phyloP scores from a whole-genome alignment of 2,113 vertebrate genomes.

The Prunella fulvescens region DNA sequence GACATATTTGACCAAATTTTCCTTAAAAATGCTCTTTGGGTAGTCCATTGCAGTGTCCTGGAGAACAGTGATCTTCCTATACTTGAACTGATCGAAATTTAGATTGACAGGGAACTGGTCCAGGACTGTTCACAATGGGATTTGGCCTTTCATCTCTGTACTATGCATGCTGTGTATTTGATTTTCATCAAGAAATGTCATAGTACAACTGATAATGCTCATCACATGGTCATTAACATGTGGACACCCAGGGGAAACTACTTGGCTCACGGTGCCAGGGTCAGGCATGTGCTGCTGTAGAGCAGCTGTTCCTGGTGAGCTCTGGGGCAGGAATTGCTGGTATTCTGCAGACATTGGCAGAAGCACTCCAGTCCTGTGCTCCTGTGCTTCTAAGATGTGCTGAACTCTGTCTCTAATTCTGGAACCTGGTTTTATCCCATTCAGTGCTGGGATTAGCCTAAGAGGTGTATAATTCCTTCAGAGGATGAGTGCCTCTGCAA shows the following conservation, averaged over 20 bases:
- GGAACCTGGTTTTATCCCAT: neutral
- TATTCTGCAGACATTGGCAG: neutral
- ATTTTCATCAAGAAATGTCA: neutral
- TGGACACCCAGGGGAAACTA: neutral
- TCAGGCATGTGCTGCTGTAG: neutral
- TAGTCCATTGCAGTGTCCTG: neutral
- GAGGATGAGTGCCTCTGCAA: neutral
- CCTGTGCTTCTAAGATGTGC: neutral
- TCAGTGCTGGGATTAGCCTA: neutral
- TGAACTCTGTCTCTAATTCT: neutral
- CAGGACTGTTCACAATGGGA: neutral
- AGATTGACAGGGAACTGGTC: neutral
- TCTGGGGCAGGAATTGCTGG: neutral
- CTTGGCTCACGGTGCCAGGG: accelerated
- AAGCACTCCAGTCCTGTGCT: neutral
- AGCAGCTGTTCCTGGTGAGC: neutral
- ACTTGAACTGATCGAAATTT: neutral
- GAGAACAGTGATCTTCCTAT: neutral
- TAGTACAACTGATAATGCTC: neutral
- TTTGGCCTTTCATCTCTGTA: neutral
- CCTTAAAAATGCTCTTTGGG: neutral
- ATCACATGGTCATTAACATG: neutral
- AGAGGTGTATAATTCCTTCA: neutral
- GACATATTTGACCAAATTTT: neutral
- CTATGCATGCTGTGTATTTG: neutral